These are phyloP conservation scores for Thymelicus lineola DNA, from an alignment of 2,888 invertebrate genomes.

Conservation along the genomic window DNA sequence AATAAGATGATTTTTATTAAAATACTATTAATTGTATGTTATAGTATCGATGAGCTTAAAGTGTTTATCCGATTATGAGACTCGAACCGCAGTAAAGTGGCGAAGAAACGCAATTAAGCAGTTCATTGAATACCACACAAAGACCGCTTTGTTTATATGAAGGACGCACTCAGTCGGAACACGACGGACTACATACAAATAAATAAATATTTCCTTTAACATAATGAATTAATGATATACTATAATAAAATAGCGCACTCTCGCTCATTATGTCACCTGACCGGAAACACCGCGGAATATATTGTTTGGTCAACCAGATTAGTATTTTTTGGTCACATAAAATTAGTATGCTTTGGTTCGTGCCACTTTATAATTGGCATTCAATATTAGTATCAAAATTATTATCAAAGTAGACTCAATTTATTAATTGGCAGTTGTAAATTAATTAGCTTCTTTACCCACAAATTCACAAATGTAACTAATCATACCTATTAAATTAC, in stretches of 20 bases:
- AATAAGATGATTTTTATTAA: too few relatives aligned
- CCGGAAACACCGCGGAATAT: slow-evolving; percentile 23
- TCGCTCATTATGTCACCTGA: slow-evolving; percentile 9
- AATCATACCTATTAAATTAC: too few relatives aligned
- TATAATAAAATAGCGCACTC: slow-evolving; percentile 43
- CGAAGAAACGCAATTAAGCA: slow-evolving; percentile 77
- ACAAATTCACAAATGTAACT: too few relatives aligned
- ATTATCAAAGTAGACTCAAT: neutral
- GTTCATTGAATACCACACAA: slow-evolving; percentile 75
- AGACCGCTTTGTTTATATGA: slow-evolving; percentile 72
- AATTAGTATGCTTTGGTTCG: slow-evolving; percentile 7
- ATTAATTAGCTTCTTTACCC: too few relatives aligned
- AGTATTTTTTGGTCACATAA: slow-evolving; percentile 3
- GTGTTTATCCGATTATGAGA: slow-evolving; percentile 65
- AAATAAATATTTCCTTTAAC: slow-evolving; percentile 19
- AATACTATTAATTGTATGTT: neutral
- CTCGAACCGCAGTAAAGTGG: slow-evolving; percentile 56
- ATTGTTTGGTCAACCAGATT: slow-evolving; percentile 20
- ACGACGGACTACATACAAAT: slow-evolving; percentile 48
- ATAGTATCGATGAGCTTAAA: slow-evolving; percentile 48
- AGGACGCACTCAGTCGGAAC: slow-evolving; percentile 62
- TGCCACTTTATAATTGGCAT: neutral
- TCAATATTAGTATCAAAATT: neutral
- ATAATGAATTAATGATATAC: too few relatives aligned
- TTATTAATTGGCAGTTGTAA: too few relatives aligned